Conservation (phyloP, 2,113 vertebrate genomes). For the Passer domesticus region DNA sequence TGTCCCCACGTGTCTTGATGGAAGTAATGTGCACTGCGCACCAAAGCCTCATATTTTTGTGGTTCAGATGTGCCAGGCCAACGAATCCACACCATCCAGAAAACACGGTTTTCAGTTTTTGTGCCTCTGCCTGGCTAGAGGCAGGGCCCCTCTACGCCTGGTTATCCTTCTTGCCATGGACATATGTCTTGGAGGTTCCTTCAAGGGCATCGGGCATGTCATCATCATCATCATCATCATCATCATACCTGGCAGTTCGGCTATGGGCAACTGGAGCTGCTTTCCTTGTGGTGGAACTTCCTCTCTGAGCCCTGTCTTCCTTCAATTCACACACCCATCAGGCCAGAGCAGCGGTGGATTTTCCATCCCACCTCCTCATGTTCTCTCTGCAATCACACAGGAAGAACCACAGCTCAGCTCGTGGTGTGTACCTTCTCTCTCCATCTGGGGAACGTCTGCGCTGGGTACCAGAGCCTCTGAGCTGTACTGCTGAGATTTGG, state of each 20-base stretch:
- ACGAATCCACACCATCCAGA: not conserved
- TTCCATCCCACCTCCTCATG: not conserved
- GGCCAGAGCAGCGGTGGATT: not conserved
- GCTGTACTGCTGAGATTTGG: not conserved
- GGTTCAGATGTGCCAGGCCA: not conserved
- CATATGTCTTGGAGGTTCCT: not conserved
- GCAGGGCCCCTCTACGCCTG: not conserved
- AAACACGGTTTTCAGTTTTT: rapidly evolving
- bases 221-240: not conserved
- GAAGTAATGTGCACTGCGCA: rapidly evolving
- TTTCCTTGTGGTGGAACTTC: not conserved
- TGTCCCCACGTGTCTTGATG: not conserved
- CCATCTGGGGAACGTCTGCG: rapidly evolving
- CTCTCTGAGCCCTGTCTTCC: not conserved
- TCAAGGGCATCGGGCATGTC: rapidly evolving
- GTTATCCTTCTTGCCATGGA: not conserved
- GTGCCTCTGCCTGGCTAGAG: rapidly evolving
- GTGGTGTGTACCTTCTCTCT: rapidly evolving
- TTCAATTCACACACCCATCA: rapidly evolving
- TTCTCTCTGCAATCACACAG: rapidly evolving
- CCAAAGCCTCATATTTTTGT: not conserved
- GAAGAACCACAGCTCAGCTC: not conserved
- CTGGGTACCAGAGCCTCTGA: not conserved
- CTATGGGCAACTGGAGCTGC: not conserved
- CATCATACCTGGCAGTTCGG: not conserved